Evolutionary conservation across 37 sponge, comb jelly and placozoan genomes (phyloP), one percentile per base, ranked within the genome.

Genomic region (Diacarnus erythraeanus): DNA sequence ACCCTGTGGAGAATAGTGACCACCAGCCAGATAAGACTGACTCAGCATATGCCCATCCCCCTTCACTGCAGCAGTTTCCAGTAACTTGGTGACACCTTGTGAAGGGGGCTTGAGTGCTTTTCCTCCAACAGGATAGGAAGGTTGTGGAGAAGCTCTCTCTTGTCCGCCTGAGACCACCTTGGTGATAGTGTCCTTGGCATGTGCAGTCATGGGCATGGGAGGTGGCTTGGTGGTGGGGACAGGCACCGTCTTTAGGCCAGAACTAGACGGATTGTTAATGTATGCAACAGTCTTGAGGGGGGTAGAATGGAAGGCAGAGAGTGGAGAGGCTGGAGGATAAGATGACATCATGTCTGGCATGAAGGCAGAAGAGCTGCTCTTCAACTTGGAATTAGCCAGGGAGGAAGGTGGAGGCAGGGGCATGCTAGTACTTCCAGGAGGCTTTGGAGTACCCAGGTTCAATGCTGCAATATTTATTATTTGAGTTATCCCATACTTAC

Each of bases 391-490:
- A 44, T 54, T 35, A 18, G 79, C 22, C 41, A 39, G 71, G 43
- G 79, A 65, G 34, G 9, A 31, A 33, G 57, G 20, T 10, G 23
- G 22, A 42, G 75, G 20, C 2, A 21, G 2, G 56, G 75, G 26
- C 18, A 35, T 40, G 64, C 12, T 25, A 10, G 9, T 41, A 43
- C 43, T 38, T 1, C 38, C 3, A 59, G 42, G 23, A 21, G 56
- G 75, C 65, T 75, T 83, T 5, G 85, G 85, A 17, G 40, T 59
- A 38, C 85, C 85, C 1, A 84, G 78, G 42, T 84, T 84, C 12
- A 84, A 72, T n/a, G 85, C 85, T 84, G 51, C 1, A 56, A 43
- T 37, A 6, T n/a, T n/a, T n/a, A n/a, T n/a, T n/a, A n/a, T n/a
- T n/a, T n/a, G n/a, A n/a, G n/a, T n/a, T n/a, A n/a, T n/a, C n/a